Conservation (phyloP, 1,140 invertebrate species). For the Hestina assimilis region DNA sequence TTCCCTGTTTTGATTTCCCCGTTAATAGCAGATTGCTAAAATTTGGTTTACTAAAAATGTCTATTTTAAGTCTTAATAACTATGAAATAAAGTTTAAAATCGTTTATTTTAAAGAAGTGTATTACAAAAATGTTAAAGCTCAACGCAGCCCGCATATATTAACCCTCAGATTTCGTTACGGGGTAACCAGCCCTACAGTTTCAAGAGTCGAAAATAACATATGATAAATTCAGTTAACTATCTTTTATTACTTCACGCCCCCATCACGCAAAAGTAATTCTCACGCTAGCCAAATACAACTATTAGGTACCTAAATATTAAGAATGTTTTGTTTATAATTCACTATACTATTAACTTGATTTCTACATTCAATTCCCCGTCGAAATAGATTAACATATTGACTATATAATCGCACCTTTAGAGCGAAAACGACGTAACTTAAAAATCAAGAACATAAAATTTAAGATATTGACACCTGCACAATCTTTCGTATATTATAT, state of each 20-base stretch:
- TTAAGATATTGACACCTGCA: too few species aligned
- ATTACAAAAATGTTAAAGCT: slow-evolving; percentile 42
- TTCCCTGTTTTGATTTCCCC: slow-evolving; percentile 64
- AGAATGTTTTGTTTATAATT: too few species aligned
- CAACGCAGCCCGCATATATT: slow-evolving; percentile 57
- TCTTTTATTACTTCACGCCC: slow-evolving; percentile 29
- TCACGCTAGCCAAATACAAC: not conserved
- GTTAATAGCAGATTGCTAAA: slow-evolving; percentile 54
- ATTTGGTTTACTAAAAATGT: slow-evolving; percentile 19
- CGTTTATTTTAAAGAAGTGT: slow-evolving; percentile 5
- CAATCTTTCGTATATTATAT: too few species aligned
- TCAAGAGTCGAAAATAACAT: slow-evolving; percentile 39
- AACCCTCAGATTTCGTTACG: slow-evolving; percentile 47
- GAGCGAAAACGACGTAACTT: too few species aligned
- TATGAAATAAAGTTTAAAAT: slow-evolving; percentile 22
- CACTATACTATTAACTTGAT: too few species aligned
- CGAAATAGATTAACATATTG: too few species aligned
- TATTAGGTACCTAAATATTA: too few species aligned
- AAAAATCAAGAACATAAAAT: too few species aligned
- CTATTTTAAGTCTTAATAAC: slow-evolving; percentile 12
- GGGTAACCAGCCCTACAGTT: slow-evolving; percentile 41
- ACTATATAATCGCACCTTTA: too few species aligned
- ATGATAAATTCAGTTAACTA: slow-evolving; percentile 49
- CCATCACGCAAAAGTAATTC: slow-evolving; percentile 20
- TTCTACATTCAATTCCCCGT: not conserved